Evolutionary conservation across 1,140 invertebrate species (phyloP).

Genomic region (Drosophila lacertosa): DNA sequence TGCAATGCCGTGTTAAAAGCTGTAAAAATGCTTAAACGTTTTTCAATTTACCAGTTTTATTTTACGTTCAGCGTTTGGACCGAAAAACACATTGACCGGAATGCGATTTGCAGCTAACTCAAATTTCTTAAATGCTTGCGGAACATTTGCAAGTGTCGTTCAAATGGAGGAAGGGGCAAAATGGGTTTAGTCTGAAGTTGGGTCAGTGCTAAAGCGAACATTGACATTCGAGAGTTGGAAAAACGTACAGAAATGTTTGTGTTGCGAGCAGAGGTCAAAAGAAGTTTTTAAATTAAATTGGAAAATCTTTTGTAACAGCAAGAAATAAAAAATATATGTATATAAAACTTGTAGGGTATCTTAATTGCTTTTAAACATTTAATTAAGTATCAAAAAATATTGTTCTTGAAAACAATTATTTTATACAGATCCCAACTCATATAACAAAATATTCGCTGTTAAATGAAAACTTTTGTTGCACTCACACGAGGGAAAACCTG

Average conservation of each 20-base stretch:
- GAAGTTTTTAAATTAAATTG: neutral
- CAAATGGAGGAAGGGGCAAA: neutral
- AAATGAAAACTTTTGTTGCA: constrained; percentile 52
- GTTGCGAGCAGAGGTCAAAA: neutral
- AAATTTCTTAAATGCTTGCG: constrained; percentile 61
- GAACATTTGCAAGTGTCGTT: constrained; percentile 62
- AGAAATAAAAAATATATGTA: too few species aligned
- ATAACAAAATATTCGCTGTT: constrained; percentile 14
- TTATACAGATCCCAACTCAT: constrained; percentile 4
- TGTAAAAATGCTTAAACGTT: constrained; percentile 82
- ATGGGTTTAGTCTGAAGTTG: neutral
- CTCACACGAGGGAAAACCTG: constrained; percentile 50
- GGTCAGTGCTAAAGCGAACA: neutral
- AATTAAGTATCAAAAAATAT: too few species aligned
- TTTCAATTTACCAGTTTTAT: constrained; percentile 79
- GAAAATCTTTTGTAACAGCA: too few species aligned
- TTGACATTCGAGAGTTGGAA: constrained; percentile 2
- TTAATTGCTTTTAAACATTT: too few species aligned
- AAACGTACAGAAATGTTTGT: neutral
- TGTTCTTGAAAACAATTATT: too few species aligned
- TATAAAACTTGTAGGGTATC: too few species aligned
- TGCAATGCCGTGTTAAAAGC: constrained; percentile 77
- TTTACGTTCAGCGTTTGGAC: constrained; percentile 49
- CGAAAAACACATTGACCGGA: constrained; percentile 41
- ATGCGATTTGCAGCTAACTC: constrained; percentile 76